Percentiles rank a stretch among this genome's conserved stretches.
Evolutionary conservation across 2,888 invertebrate species (phyloP).

Genomic region (Drosophila paracracens): DNA sequence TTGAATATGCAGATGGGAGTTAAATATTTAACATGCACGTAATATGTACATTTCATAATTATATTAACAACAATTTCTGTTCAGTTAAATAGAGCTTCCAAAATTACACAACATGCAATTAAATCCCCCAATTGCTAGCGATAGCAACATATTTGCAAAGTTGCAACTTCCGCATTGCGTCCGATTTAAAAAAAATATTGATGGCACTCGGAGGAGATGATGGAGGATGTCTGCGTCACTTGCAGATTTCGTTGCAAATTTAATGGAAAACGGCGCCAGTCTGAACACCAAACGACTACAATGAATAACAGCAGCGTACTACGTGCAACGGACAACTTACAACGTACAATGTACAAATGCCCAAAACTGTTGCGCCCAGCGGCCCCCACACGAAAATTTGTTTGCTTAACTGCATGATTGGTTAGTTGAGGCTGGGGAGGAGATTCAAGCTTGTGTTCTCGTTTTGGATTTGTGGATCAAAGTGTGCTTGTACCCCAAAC

Average conservation of each 20-base stretch:
- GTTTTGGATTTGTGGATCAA: conserved; percentile 9
- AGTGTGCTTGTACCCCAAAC: conserved; percentile 12
- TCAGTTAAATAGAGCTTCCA: background rate
- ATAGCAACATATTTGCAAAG: conserved; percentile 35
- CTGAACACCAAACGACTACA: conserved; percentile 33
- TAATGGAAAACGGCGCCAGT: conserved; percentile 53
- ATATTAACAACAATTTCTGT: conserved; percentile 28
- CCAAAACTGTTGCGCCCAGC: conserved; percentile 16
- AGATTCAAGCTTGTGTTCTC: background rate
- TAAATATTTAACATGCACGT: conserved; percentile 14
- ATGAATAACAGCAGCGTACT: conserved; percentile 18
- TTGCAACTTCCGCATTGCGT: conserved; percentile 24
- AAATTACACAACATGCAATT: conserved; percentile 29
- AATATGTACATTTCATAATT: conserved; percentile 32
- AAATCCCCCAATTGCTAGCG: conserved; percentile 29
- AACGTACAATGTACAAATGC: background rate
- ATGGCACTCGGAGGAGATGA: background rate
- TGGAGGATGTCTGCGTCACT: background rate
- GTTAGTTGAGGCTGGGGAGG: conserved; percentile 5
- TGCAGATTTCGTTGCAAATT: conserved; percentile 37
- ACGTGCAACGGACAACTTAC: conserved; percentile 8
- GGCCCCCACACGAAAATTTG: conserved; percentile 28
- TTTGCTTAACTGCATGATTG: conserved; percentile 59
- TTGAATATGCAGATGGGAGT: conserved; percentile 7
- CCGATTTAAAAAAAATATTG: conserved; percentile 23